These are phyloP conservation scores for Sesamia nonagrioides DNA, from an alignment of 1,140 invertebrate species.

Conservation along the genomic window DNA sequence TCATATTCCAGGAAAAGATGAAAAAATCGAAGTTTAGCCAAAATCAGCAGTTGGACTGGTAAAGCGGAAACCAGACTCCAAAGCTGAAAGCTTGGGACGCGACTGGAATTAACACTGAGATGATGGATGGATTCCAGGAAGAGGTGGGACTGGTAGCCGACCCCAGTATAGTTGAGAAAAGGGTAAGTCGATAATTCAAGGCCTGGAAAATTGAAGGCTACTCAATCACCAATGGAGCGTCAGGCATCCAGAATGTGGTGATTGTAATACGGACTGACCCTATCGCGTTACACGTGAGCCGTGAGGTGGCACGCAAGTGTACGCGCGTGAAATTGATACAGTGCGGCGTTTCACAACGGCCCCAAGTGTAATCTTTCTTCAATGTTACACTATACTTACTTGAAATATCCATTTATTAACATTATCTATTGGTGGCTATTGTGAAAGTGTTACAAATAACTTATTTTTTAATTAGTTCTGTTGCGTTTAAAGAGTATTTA, in stretches of 20 bases:
- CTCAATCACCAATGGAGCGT: too few relatives aligned
- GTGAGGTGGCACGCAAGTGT: slow-evolving; percentile 31
- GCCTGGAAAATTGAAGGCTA: background rate
- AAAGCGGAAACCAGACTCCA: too few relatives aligned
- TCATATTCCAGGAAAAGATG: too few relatives aligned
- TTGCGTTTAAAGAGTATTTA: too few relatives aligned
- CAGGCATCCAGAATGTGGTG: slow-evolving; percentile 3
- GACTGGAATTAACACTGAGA: too few relatives aligned
- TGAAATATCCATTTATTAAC: background rate
- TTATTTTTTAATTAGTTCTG: too few relatives aligned
- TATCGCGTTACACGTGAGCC: slow-evolving; percentile 41
- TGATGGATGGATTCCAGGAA: too few relatives aligned
- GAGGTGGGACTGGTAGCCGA: too few relatives aligned
- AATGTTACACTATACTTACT: slow-evolving; percentile 35
- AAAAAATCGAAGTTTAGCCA: too few relatives aligned
- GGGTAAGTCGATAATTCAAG: background rate
- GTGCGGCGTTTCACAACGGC: slow-evolving; percentile 26
- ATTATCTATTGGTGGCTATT: background rate
- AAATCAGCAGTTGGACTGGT: too few relatives aligned
- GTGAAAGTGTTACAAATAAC: background rate
- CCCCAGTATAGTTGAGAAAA: too few relatives aligned
- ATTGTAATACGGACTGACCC: slow-evolving; percentile 1
- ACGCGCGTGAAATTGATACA: slow-evolving; percentile 32
- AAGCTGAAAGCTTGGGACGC: too few relatives aligned
- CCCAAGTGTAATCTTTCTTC: slow-evolving; percentile 42